Evolutionary conservation across 2,797 vertebrate genomes (phyloP), one percentile per base, ranked within the genome.

Genomic region (Lindbergichthys nudifrons): DNA sequence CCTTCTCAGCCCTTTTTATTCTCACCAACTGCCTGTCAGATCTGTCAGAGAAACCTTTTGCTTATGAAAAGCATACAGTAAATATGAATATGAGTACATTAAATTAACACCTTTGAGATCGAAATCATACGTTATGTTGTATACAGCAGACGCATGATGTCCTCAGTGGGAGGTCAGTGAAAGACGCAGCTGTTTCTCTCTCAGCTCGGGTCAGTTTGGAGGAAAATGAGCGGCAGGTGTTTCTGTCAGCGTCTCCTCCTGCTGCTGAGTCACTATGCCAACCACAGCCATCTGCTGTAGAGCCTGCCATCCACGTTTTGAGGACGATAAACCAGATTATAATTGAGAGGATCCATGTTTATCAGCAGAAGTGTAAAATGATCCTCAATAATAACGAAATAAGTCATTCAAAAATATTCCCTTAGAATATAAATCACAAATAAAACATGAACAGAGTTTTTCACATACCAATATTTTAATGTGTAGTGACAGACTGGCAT

Each of bases 181-280:
- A 60, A 45, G 67, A 73, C 16, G 0, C 59, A 42, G 41, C 42
- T 9, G 14, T 57, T 30, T 73, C 59, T 64, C 60, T 82, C 52
- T 77, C 32, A 47, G 52, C 62, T 60, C 23, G 21, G 21, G 43
- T 72, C 65, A 50, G 57, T 74, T 80, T 82, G 62, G 66, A 64
- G n/a, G 62, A 61, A 72, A 54, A 74, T 65, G 53, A 83, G 42
- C 11, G 59, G 50, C 86, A 90, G 82, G 81, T 87, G 86, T 84
- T 69, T 73, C 58, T 52, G 62, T 73, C 68, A 61, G 0, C 3
- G 16, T 45, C 23, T 59, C 74, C 76, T 65, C 75, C 78, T 79
- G 75, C 46, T 85, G 84, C 78, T 75, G 67, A 75, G 61, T 75
- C 58, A 69, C 46, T 26, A 26, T 66, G 70, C 77, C 62, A 73